These are phyloP conservation scores for Eleginops maclovinus DNA, from an alignment of 2,113 vertebrate species.

Conservation along the genomic window DNA sequence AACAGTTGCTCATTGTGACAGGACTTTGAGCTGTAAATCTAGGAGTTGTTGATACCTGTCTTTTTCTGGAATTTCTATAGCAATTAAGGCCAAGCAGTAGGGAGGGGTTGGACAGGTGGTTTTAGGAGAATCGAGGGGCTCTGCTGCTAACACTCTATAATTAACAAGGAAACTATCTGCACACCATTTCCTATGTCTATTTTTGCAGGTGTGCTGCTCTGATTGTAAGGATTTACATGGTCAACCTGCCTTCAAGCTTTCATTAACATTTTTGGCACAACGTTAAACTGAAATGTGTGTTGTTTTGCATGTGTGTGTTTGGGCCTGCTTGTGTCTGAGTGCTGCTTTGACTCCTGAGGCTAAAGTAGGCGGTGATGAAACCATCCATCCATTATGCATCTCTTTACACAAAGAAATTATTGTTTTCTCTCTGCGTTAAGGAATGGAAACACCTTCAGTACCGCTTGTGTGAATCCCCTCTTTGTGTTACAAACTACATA, in stretches of 20 bases:
- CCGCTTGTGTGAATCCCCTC: constrained; percentile 28
- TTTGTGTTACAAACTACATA: constrained; percentile 1
- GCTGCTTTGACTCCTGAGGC: constrained; percentile 67
- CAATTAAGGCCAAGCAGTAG: constrained; percentile 73
- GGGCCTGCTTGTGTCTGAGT: constrained; percentile 46
- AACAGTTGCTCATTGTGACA: constrained; percentile 61
- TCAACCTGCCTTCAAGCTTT: constrained; percentile 37
- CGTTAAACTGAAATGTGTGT: constrained; percentile 38
- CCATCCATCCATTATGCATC: constrained; percentile 54
- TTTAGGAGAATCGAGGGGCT: constrained; percentile 68
- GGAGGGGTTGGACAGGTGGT: constrained; percentile 82
- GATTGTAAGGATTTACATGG: constrained; percentile 72
- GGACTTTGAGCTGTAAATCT: constrained; percentile 72
- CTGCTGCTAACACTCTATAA: constrained; percentile 77
- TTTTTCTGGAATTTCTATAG: constrained; percentile 77
- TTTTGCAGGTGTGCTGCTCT: constrained; percentile 85
- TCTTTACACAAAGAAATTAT: constrained; percentile 53
- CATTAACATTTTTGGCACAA: constrained; percentile 52
- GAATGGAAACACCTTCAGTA: constrained; percentile 40
- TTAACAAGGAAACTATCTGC: constrained; percentile 83
- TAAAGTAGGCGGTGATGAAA: constrained; percentile 51
- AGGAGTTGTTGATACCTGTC: constrained; percentile 80
- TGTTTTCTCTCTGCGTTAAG: constrained; percentile 49
- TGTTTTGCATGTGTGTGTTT: constrained; percentile 51
- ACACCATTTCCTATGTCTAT: constrained; percentile 81